These are phyloP conservation scores for Centropus bengalensis DNA, from an alignment of 2,113 vertebrate genomes.

Conservation along the genomic window DNA sequence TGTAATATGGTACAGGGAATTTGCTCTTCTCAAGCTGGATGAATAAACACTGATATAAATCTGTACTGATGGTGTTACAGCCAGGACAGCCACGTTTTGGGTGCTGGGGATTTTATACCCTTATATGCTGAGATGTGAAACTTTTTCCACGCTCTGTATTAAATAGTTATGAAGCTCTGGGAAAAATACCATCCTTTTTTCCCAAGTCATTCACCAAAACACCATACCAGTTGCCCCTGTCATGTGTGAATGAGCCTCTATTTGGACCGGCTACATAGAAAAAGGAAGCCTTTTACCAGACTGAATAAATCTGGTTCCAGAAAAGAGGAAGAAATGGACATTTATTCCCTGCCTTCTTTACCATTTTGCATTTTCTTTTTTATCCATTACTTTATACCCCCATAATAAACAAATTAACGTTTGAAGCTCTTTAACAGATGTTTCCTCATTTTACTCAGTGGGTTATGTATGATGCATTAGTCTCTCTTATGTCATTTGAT, in stretches of 20 bases:
- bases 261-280: neutral
- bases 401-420: neutral
- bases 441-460: conserved; percentile 46
- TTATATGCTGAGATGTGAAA: neutral
- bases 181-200: neutral
- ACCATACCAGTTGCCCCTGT: fast-evolving
- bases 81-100: neutral
- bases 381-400: neutral
- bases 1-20: neutral
- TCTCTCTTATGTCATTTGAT: conserved; percentile 4
- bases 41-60: neutral
- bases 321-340: neutral
- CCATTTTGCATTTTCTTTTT: neutral
- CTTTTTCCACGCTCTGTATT: neutral
- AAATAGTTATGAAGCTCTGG: neutral
- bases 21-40: neutral
- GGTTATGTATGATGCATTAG: conserved; percentile 23
- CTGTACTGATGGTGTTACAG: neutral
- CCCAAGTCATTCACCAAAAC: neutral
- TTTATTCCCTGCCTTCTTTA: neutral
- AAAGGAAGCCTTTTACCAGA: neutral
- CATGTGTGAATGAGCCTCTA: fast-evolving
- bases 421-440: conserved; percentile 31
- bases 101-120: fast-evolving
- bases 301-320: neutral